phyloP scores from a whole-genome alignment of 1,140 invertebrate species.

The Paraescarpia echinospica region DNA sequence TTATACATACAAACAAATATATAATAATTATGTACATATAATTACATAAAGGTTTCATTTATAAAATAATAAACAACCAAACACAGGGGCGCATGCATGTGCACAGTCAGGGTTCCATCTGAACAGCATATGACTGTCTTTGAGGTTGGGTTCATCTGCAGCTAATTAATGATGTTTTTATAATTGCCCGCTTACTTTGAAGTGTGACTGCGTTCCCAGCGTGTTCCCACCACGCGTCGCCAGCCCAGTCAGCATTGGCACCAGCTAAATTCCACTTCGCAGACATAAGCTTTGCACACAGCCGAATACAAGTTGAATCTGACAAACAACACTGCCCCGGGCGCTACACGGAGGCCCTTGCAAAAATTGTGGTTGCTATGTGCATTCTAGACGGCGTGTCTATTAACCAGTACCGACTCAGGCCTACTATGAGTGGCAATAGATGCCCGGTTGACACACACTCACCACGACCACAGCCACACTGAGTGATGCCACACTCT shows the following conservation, averaged over 20 bases:
- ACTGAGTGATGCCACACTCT: not conserved
- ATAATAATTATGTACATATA: no score
- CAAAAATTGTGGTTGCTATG: conserved; percentile 5
- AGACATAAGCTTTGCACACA: conserved; percentile 5
- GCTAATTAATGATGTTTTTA: not conserved
- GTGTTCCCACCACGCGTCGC: not conserved
- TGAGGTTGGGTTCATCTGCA: not conserved
- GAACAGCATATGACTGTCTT: not conserved
- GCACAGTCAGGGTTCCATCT: not conserved
- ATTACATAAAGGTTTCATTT: no score
- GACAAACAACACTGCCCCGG: not conserved
- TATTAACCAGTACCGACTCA: not conserved
- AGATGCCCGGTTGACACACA: not conserved
- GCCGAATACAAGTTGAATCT: not conserved
- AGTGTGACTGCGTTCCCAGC: not conserved
- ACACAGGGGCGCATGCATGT: not conserved
- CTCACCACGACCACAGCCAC: not conserved
- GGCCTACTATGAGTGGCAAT: not conserved
- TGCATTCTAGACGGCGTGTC: not conserved
- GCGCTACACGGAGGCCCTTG: not conserved
- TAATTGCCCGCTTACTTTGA: not conserved
- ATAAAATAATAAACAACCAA: no score
- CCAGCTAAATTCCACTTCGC: not conserved
- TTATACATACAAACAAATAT: no score
- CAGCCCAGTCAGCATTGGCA: not conserved